Percentiles rank a stretch among this genome's conserved stretches.
Evolutionary conservation across 2,888 invertebrate genomes (phyloP).

Genomic region (Rhagonycha fulva): DNA sequence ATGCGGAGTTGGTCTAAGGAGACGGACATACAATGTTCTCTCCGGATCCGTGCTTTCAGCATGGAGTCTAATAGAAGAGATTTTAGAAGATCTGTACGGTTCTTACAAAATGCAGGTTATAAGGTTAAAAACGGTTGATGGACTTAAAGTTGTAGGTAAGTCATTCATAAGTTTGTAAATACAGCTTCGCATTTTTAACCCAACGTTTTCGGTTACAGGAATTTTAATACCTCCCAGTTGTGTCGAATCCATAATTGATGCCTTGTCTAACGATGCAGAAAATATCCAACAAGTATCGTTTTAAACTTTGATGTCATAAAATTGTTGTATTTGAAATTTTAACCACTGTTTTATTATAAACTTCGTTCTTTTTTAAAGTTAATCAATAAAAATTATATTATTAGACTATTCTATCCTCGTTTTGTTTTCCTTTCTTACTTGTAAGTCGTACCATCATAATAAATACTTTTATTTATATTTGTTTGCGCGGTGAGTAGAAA

Average conservation of each 20-base stretch:
- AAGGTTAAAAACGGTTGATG: constrained; percentile 84
- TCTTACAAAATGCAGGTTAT: constrained; percentile 95
- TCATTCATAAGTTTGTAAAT: constrained; percentile 41
- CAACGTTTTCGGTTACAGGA: constrained; percentile 57
- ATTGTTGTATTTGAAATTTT: not conserved
- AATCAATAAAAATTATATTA: too few relatives aligned
- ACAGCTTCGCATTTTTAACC: not conserved
- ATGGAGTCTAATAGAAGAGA: constrained; percentile 93
- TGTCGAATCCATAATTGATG: constrained; percentile 76
- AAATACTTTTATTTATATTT: too few relatives aligned
- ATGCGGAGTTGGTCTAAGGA: constrained; percentile 92
- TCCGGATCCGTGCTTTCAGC: constrained; percentile 97
- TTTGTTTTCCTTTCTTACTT: too few relatives aligned
- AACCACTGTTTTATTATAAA: not conserved
- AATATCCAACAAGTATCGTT: constrained; percentile 74
- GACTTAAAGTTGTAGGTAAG: constrained; percentile 88
- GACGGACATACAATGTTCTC: constrained; percentile 90
- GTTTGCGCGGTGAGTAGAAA: too few relatives aligned
- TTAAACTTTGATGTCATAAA: constrained; percentile 28
- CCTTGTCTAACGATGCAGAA: constrained; percentile 81
- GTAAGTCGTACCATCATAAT: too few relatives aligned
- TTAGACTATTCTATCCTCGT: too few relatives aligned
- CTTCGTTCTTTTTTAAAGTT: too few relatives aligned
- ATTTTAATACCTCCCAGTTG: constrained; percentile 89
- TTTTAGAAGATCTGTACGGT: constrained; percentile 76